A percentile compares a stretch with the other conserved stretches of the same genome.
Evolutionary conservation across 2,113 vertebrate species (phyloP).

Genomic region (Nettapus auritus): DNA sequence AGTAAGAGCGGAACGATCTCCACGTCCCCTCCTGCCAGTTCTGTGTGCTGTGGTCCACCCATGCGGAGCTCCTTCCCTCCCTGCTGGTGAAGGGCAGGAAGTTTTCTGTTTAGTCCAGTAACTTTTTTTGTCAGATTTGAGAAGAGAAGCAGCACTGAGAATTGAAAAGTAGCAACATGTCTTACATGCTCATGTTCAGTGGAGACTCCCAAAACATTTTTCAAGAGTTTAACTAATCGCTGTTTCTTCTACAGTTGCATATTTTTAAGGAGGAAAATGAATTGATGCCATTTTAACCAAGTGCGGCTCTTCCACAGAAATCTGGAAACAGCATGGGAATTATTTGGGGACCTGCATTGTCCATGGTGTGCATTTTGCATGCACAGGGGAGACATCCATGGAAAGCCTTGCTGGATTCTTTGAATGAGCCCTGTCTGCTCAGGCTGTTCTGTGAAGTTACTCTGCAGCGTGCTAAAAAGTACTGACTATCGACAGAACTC

Average conservation of each 20-base stretch:
- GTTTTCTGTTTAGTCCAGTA: accelerated
- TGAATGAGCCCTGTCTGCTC: background rate
- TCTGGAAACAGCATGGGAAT: background rate
- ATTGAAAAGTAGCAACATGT: background rate
- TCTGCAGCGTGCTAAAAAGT: background rate
- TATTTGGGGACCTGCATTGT: background rate
- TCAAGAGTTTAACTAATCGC: background rate
- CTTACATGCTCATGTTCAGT: accelerated
- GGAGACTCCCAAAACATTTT: background rate
- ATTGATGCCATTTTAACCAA: background rate
- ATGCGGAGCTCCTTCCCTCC: accelerated
- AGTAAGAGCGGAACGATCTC: accelerated
- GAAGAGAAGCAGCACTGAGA: background rate
- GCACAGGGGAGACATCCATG: background rate
- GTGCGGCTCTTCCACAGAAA: background rate
- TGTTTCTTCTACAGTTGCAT: background rate
- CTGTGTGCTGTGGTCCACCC: accelerated
- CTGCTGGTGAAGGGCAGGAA: background rate
- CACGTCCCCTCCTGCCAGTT: background rate
- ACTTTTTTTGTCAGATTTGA: background rate
- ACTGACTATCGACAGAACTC: background rate
- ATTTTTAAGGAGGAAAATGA: background rate
- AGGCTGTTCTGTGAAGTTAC: background rate
- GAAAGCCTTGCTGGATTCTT: background rate
- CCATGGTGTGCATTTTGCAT: accelerated